These are phyloP conservation scores for Perizoma affinitatum DNA, from an alignment of 2,888 invertebrate genomes.

Conservation along the genomic window DNA sequence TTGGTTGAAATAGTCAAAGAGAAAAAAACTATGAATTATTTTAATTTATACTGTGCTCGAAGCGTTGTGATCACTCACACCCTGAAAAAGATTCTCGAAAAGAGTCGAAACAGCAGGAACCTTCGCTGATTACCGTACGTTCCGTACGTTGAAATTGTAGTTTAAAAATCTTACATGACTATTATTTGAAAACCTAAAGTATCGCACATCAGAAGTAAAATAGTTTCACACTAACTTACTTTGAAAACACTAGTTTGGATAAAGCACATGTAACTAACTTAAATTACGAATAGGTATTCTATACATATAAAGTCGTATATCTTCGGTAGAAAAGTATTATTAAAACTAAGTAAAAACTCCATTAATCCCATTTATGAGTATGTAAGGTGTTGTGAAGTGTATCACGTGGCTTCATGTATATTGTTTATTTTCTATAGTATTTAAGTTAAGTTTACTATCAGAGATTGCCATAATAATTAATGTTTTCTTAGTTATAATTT, in stretches of 20 bases:
- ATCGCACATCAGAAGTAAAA: slow-evolving; percentile 14
- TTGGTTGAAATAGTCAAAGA: neutral
- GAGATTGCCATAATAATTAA: slow-evolving; percentile 43
- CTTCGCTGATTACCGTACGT: too few species aligned
- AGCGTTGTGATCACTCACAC: too few species aligned
- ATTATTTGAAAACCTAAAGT: slow-evolving; percentile 2
- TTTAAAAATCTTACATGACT: too few species aligned
- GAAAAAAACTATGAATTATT: too few species aligned
- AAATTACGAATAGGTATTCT: slow-evolving; percentile 15
- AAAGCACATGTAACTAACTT: slow-evolving; percentile 39
- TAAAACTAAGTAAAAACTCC: neutral
- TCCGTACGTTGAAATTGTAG: too few species aligned
- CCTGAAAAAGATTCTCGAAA: too few species aligned
- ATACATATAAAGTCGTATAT: slow-evolving; percentile 12
- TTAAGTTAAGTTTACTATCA: slow-evolving; percentile 46
- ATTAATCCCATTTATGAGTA: slow-evolving; percentile 16
- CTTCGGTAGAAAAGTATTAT: slow-evolving; percentile 22
- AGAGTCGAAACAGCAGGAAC: too few species aligned
- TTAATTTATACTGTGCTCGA: too few species aligned
- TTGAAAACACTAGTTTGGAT: slow-evolving; percentile 33
- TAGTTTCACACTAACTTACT: slow-evolving; percentile 24
- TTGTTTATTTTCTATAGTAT: slow-evolving; percentile 7
- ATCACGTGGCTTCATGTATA: slow-evolving; percentile 32
- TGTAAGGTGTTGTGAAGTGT: slow-evolving; percentile 37
- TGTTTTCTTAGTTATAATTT: slow-evolving; percentile 19